Base-by-base conservation (phyloP, 2,113 vertebrate species). In the Caracal caracal region DNA sequence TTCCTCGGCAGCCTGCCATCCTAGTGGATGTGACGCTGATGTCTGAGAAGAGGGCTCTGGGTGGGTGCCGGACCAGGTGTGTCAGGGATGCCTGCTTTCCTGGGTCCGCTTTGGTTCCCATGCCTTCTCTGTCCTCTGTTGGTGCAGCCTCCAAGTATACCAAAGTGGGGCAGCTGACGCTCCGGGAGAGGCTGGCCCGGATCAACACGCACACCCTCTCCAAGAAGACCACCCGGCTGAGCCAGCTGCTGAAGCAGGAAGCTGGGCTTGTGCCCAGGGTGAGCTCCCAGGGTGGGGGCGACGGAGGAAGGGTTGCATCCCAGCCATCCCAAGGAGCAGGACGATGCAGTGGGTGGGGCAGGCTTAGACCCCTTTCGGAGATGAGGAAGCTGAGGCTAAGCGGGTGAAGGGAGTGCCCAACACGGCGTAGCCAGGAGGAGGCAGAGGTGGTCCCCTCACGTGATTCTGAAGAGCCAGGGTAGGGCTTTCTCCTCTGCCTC, bases 121-220 rank as follows among this genome's bases (percentile, higher is more conserved):
- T 33, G 9, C 28, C 28, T 22, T 66, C 35, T 49, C 24, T 79
- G 85, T 90, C 37, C 11, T 35, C 70, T 94, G 0, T 98, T 3
- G 8, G 5, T 4, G 33, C 93, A 99, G 99, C 99, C 12, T 99
- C 99, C 96, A 99, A 99, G 98, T 99, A 99, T 98, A 99, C 96
- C 97, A 99, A 99, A 96, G 98, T 98, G 0, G 99, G 99, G 97
- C 99, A 97, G 4, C 98, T 99, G 98, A 99, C 99, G 10, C 99
- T 99, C 79, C 99, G 98, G 95, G 99, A 99, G 94, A 99, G 99
- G 95, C 98, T 99, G 19, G 99, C 99, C 2, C 99, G 99, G 3
- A 98, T 99, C 96, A 99, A 99, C 98, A 98, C 99, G 0, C 99
- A 99, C 98, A 99, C 99, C 92, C 99, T 99, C 1, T 99, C 99